Evolutionary conservation across 2,113 vertebrate genomes (phyloP).

Genomic region (Eubucco bourcierii): DNA sequence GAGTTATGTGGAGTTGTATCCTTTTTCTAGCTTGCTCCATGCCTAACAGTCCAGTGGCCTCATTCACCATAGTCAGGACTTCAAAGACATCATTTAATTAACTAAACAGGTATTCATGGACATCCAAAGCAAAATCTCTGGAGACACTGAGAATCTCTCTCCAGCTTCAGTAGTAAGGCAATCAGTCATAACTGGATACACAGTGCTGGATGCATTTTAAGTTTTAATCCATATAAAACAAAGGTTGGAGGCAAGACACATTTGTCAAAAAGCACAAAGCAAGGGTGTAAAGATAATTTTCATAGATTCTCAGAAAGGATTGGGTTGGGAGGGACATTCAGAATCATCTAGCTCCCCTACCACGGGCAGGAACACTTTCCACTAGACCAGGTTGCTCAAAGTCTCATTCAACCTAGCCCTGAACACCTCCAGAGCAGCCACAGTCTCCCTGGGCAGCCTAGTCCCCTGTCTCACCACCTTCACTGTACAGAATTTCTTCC

Average conservation of each 20-base stretch:
- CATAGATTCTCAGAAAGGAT: too few species aligned
- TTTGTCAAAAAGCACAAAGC: not conserved
- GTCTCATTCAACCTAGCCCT: too few species aligned
- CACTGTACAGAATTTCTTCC: too few species aligned
- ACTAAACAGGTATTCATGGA: not conserved
- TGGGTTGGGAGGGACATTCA: too few species aligned
- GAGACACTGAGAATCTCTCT: not conserved
- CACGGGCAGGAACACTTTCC: too few species aligned
- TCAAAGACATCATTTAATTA: not conserved
- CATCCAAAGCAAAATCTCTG: not conserved
- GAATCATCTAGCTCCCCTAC: too few species aligned
- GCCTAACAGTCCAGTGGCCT: not conserved
- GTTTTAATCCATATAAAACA: not conserved
- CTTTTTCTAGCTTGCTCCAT: not conserved
- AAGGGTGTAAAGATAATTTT: not conserved
- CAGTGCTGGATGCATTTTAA: not conserved
- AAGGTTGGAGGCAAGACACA: not conserved
- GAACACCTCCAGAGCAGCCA: too few species aligned
- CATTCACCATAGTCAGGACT: not conserved
- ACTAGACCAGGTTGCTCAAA: too few species aligned
- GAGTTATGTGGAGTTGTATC: not conserved
- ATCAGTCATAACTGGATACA: not conserved
- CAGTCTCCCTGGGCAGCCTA: too few species aligned
- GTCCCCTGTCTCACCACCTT: too few species aligned
- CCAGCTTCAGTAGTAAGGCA: not conserved